Conservation (phyloP, 1,140 invertebrate species). For the Drosophila subpulchrella region DNA sequence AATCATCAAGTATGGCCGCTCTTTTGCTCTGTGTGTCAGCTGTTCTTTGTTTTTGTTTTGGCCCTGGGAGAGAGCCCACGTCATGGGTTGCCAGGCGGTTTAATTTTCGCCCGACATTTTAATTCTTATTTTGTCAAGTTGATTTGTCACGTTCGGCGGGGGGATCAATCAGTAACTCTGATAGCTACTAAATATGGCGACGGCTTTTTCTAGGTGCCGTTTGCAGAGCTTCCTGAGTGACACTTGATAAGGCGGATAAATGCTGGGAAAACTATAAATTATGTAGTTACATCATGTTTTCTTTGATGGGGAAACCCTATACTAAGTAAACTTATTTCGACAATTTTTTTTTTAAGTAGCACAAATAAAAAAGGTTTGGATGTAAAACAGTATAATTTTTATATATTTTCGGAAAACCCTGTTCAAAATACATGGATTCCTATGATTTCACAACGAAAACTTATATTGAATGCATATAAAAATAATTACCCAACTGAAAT, state of each 20-base stretch:
- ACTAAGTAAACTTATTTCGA: too few species aligned
- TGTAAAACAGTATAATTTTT: too few species aligned
- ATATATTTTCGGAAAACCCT: too few species aligned
- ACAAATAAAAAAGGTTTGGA: too few species aligned
- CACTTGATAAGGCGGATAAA: slow-evolving; percentile 38
- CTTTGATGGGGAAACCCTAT: slow-evolving; percentile 1
- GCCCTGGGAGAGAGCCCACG: slow-evolving; percentile 23
- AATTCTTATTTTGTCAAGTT: slow-evolving; percentile 24
- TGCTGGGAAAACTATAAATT: background rate
- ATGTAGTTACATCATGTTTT: slow-evolving; percentile 12
- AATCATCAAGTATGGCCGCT: slow-evolving; percentile 49
- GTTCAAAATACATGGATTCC: too few species aligned
- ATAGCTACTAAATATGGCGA: slow-evolving; percentile 42
- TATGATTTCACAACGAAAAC: too few species aligned
- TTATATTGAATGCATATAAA: too few species aligned
- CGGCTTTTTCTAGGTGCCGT: slow-evolving; percentile 15
- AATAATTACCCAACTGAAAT: too few species aligned
- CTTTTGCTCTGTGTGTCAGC: slow-evolving; percentile 60
- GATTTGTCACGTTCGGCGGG: slow-evolving; percentile 38
- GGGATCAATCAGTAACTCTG: slow-evolving; percentile 62
- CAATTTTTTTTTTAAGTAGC: too few species aligned
- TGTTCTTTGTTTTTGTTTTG: slow-evolving; percentile 77
- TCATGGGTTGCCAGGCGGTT: slow-evolving; percentile 67
- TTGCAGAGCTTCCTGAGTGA: slow-evolving; percentile 6
- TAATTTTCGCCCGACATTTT: slow-evolving; percentile 28